phyloP scores from a whole-genome alignment of 1,140 invertebrate species.

The Saccostrea echinata region DNA sequence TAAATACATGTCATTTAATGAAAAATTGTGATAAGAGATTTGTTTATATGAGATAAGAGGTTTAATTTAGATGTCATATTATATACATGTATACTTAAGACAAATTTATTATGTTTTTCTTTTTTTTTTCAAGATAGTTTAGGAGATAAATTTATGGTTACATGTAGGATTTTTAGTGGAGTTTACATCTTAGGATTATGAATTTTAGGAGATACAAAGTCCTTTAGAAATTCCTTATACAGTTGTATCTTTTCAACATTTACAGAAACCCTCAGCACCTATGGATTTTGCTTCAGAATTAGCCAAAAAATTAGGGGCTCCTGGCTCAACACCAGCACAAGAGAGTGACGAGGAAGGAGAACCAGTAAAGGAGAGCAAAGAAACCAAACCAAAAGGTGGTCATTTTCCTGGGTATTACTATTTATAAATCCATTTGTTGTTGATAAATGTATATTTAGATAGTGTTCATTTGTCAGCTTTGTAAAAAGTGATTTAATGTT shows the following conservation, averaged over 20 bases:
- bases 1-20: too few species aligned
- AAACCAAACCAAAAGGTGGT: not conserved
- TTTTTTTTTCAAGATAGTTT: too few species aligned
- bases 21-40: too few species aligned
- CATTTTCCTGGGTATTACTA: not conserved
- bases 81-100: too few species aligned
- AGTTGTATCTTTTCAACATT: not conserved
- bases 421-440: not conserved
- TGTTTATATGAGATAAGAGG: too few species aligned
- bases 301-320: conserved; percentile 40
- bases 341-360: conserved; percentile 44
- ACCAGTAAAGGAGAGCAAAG: not conserved
- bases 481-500: not conserved
- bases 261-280: conserved; percentile 29
- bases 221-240: not conserved
- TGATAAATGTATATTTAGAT: not conserved
- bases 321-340: not conserved
- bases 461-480: not conserved
- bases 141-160: too few species aligned
- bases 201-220: too few species aligned
- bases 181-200: too few species aligned
- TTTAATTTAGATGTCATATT: too few species aligned
- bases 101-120: too few species aligned
- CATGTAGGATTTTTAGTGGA: too few species aligned
- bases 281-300: conserved; percentile 44